Conservation (phyloP, 2,888 invertebrate species). For the Drosophila demipolita region DNA sequence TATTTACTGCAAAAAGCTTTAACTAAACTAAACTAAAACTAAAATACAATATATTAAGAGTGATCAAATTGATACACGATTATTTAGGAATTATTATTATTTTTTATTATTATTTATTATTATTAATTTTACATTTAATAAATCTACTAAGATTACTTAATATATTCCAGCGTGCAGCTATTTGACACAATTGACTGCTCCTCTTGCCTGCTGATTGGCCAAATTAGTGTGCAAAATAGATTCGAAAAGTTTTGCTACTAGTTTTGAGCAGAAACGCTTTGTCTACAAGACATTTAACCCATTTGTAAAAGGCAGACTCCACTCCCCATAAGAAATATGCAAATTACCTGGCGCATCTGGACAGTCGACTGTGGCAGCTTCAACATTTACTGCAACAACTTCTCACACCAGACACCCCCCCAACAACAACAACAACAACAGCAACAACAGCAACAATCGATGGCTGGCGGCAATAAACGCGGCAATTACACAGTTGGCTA, state of each 20-base stretch:
- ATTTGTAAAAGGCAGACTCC: constrained; percentile 45
- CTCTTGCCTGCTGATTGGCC: not conserved
- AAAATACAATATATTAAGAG: not conserved
- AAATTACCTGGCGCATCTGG: constrained; percentile 47
- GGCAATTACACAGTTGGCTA: constrained; percentile 76
- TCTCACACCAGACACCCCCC: constrained; percentile 45
- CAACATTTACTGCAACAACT: constrained; percentile 28
- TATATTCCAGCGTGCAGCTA: not conserved
- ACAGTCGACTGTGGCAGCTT: constrained; percentile 18
- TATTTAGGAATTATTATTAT: not conserved
- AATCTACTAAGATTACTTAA: not conserved
- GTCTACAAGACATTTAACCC: constrained; percentile 35
- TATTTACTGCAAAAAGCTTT: no score
- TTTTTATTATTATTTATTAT: no score
- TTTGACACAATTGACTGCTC: not conserved
- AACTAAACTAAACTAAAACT: not conserved
- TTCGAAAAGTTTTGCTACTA: constrained; percentile 5
- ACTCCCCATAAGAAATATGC: constrained; percentile 49
- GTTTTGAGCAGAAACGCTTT: not conserved
- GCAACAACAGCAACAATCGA: constrained; percentile 34
- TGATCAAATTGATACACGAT: no score
- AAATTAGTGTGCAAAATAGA: constrained; percentile 3
- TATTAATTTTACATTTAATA: not conserved
- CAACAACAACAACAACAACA: constrained; percentile 33
- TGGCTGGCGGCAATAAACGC: constrained; percentile 65